A percentile compares a stretch with the other conserved stretches of the same genome.
These are phyloP conservation scores for Epinotia ramella DNA, from an alignment of 2,888 invertebrate species.

Conservation along the genomic window DNA sequence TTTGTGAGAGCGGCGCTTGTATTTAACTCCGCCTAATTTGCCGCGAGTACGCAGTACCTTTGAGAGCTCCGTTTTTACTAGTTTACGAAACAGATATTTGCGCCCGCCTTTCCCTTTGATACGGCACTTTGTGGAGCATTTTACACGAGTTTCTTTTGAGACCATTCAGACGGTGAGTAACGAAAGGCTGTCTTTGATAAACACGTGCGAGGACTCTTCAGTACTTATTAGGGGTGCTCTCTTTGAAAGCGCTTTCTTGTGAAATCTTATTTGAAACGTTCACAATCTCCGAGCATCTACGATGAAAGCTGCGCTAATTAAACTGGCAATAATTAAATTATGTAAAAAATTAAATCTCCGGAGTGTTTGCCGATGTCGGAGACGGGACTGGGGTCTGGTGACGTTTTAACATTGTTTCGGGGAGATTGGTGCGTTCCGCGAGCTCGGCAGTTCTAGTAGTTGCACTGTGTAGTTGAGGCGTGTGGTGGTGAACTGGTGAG, in stretches of 20 bases:
- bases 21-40: constrained; percentile 85
- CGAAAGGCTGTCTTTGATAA: constrained; percentile 86
- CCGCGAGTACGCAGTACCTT: constrained; percentile 83
- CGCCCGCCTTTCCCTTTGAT: constrained; percentile 84
- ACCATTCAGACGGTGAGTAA: constrained; percentile 86
- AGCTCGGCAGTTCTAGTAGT: background rate
- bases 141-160: constrained; percentile 86
- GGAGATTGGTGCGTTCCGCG: background rate
- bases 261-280: constrained; percentile 84
- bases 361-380: constrained; percentile 56
- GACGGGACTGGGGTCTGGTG: background rate
- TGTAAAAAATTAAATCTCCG: constrained; percentile 77
- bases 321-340: constrained; percentile 85
- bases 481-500: background rate
- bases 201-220: constrained; percentile 86
- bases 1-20: constrained; percentile 79
- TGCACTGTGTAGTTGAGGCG: background rate
- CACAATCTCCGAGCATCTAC: constrained; percentile 82
- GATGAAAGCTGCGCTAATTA: constrained; percentile 84
- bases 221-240: constrained; percentile 85
- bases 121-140: constrained; percentile 85
- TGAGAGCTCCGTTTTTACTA: constrained; percentile 85
- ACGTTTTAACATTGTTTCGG: background rate
- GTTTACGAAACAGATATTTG: constrained; percentile 86
- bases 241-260: constrained; percentile 84